phyloP scores from a whole-genome alignment of 2,113 vertebrate genomes.

The Notechis scutatus region DNA sequence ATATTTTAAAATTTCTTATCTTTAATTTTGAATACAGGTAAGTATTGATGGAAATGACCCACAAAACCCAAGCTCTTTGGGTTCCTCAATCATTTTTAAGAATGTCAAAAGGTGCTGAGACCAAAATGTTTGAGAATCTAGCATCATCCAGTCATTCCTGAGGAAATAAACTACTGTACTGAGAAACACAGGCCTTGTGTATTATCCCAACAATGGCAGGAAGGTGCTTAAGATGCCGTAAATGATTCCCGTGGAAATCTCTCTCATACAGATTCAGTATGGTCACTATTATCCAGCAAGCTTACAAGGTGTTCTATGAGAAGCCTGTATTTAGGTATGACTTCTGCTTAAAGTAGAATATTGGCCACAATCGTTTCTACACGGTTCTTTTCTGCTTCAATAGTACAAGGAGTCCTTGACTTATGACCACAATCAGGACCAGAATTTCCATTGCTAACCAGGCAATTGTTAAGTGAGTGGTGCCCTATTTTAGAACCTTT shows the following conservation, averaged over 20 bases:
- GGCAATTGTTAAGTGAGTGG: not conserved
- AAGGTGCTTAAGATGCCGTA: not conserved
- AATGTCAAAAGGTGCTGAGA: not conserved
- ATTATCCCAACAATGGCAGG: not conserved
- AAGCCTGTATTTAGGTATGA: not conserved
- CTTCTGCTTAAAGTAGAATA: not conserved
- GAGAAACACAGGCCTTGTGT: not conserved
- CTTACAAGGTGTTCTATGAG: not conserved
- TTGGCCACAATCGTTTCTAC: not conserved
- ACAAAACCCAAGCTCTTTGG: not conserved
- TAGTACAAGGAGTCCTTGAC: not conserved
- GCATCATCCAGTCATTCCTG: not conserved
- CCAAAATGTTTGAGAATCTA: not conserved
- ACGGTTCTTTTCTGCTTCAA: not conserved
- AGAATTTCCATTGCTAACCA: not conserved
- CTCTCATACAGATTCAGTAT: not conserved
- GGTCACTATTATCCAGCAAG: not conserved
- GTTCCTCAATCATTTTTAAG: not conserved
- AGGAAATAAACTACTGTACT: not conserved
- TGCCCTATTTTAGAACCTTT: not conserved
- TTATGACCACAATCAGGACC: not conserved
- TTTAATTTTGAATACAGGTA: not conserved
- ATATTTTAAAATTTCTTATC: not conserved
- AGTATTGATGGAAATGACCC: not conserved
- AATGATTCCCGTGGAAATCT: not conserved